These are phyloP conservation scores for Lasioglossum marginatum DNA, from an alignment of 2,888 invertebrate species.

Conservation along the genomic window DNA sequence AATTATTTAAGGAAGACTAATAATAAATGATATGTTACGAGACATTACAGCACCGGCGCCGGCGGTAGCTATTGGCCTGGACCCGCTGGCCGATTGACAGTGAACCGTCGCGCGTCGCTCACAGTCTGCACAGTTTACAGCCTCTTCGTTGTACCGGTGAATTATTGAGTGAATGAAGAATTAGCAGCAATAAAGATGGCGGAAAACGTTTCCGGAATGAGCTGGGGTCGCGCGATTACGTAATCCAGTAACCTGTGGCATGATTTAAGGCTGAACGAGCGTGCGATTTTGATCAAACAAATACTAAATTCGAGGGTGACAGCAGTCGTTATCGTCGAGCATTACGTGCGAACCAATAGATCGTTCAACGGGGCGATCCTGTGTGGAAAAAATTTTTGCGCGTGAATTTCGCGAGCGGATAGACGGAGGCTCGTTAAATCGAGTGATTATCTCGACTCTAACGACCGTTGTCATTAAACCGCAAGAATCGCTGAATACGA, in stretches of 20 bases:
- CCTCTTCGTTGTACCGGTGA: too few species aligned
- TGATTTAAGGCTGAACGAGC: conserved; percentile 8
- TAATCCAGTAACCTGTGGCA: background rate
- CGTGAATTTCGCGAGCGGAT: conserved; percentile 18
- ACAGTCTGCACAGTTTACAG: too few species aligned
- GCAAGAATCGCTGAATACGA: conserved; percentile 51
- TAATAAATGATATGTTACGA: too few species aligned
- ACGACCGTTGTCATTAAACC: conserved; percentile 43
- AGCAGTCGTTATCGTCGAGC: background rate
- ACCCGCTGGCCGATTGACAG: background rate
- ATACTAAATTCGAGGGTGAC: background rate
- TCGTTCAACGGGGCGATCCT: background rate
- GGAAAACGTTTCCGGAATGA: background rate
- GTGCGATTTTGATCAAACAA: background rate
- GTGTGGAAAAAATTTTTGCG: background rate
- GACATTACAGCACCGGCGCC: too few species aligned
- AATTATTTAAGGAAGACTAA: too few species aligned
- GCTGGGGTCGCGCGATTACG: background rate
- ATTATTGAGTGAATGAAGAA: too few species aligned
- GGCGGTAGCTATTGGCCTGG: background rate
- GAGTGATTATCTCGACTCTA: conserved; percentile 56
- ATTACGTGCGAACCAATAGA: background rate
- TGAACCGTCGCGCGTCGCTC: background rate
- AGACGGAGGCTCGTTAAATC: conserved; percentile 33
- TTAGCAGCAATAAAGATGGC: background rate